Conservation (phyloP, 2,113 vertebrate genomes). For the Carollia perspicillata region DNA sequence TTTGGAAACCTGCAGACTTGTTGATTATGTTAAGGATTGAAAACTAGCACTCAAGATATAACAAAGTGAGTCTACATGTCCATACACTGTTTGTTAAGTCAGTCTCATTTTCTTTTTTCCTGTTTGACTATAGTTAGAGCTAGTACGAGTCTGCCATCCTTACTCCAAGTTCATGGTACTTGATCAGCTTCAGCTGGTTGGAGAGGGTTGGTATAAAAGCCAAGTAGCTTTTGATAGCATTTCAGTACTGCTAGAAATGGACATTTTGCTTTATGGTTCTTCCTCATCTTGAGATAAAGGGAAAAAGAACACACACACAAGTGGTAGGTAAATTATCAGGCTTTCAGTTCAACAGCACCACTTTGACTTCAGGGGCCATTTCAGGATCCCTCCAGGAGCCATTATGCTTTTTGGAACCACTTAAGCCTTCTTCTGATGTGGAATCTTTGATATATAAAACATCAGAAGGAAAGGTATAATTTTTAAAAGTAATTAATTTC, state of each 20-base stretch:
- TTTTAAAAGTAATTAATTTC: background rate
- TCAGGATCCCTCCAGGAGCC: background rate
- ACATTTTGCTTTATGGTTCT: background rate
- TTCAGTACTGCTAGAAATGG: background rate
- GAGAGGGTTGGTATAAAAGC: background rate
- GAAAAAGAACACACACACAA: background rate
- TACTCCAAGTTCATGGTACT: background rate
- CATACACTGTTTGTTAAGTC: background rate
- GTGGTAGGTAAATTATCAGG: background rate
- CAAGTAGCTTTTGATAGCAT: background rate
- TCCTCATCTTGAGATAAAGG: background rate
- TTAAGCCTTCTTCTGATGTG: background rate
- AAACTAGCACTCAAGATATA: background rate
- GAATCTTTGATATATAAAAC: background rate
- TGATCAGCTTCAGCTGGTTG: background rate
- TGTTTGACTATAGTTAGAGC: background rate
- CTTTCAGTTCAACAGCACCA: too few relatives aligned
- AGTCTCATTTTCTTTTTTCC: background rate
- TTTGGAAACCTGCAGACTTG: background rate
- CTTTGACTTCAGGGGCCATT: background rate
- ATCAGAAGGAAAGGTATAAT: background rate
- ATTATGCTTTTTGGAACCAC: background rate
- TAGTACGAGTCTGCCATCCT: background rate
- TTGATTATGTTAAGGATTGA: background rate
- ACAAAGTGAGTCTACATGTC: background rate